These are phyloP conservation scores for Pseudolycoriella hygida DNA, from an alignment of 2,888 invertebrate species.

Conservation along the genomic window DNA sequence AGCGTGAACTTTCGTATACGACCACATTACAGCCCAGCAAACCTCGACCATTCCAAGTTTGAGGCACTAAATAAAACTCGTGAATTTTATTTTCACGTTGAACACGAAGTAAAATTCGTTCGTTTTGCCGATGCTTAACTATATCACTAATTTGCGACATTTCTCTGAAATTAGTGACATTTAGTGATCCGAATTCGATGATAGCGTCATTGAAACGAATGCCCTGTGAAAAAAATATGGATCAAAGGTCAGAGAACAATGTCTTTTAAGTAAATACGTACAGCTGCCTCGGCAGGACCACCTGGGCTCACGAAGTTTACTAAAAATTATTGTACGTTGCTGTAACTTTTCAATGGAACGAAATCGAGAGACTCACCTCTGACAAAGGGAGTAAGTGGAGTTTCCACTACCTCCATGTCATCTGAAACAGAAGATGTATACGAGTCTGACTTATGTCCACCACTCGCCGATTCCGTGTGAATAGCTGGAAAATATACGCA, in stretches of 20 bases:
- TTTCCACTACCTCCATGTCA: slow-evolving; percentile 4
- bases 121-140: slow-evolving; percentile 42
- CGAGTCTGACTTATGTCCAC: slow-evolving; percentile 8
- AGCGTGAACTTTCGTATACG: too few species aligned
- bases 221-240: slow-evolving; percentile 27
- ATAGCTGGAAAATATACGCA: too few species aligned
- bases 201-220: slow-evolving; percentile 49
- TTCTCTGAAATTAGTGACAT: slow-evolving; percentile 46
- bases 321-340: slow-evolving; percentile 32
- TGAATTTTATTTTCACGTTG: slow-evolving; percentile 34
- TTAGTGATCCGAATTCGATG: slow-evolving; percentile 61
- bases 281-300: slow-evolving; percentile 71
- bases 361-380: background rate
- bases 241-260: background rate
- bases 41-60: slow-evolving; percentile 61
- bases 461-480: too few species aligned
- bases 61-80: slow-evolving; percentile 45
- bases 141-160: slow-evolving; percentile 49
- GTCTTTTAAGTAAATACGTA: slow-evolving; percentile 28
- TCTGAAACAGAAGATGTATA: slow-evolving; percentile 11
- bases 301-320: slow-evolving; percentile 55
- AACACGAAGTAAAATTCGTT: slow-evolving; percentile 33
- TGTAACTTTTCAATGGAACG: background rate
- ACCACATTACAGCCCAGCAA: slow-evolving; percentile 56
- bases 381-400: slow-evolving; percentile 2